A percentile compares a stretch with the other conserved stretches of the same genome.
These are phyloP conservation scores for Eugnorisma glareosa DNA, from an alignment of 2,888 invertebrate genomes.

Conservation along the genomic window DNA sequence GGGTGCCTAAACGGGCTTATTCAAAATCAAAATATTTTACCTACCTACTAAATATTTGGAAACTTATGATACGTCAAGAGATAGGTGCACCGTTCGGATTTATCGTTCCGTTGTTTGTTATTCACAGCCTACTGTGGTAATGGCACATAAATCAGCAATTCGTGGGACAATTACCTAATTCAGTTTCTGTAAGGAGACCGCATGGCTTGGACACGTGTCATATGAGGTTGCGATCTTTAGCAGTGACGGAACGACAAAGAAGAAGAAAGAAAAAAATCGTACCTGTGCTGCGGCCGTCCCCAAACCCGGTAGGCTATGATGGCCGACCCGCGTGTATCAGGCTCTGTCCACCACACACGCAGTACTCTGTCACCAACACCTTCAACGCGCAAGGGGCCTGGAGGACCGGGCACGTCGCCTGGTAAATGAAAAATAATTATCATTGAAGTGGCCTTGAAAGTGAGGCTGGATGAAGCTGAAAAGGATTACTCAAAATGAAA, in stretches of 20 bases:
- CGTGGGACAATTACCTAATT: not conserved
- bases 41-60: not conserved
- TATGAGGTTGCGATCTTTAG: not conserved
- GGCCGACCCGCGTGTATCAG: conserved; percentile 94
- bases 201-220: not conserved
- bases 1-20: not conserved
- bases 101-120: not conserved
- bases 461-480: not conserved
- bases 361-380: conserved; percentile 93
- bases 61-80: not conserved
- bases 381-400: conserved; percentile 94
- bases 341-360: conserved; percentile 95
- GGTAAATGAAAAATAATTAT: conserved; percentile 3
- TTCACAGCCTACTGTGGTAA: not conserved
- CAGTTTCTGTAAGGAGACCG: not conserved
- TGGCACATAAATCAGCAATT: not conserved
- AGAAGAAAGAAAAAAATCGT: not conserved
- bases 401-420: conserved; percentile 95
- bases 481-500: not conserved
- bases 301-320: conserved; percentile 94
- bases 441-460: not conserved
- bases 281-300: conserved; percentile 90
- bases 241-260: not conserved
- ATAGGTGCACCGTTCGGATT: not conserved
- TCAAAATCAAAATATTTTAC: not conserved